Evolutionary conservation across 2,113 vertebrate species (phyloP).

Genomic region (Ibidorhyncha struthersii): DNA sequence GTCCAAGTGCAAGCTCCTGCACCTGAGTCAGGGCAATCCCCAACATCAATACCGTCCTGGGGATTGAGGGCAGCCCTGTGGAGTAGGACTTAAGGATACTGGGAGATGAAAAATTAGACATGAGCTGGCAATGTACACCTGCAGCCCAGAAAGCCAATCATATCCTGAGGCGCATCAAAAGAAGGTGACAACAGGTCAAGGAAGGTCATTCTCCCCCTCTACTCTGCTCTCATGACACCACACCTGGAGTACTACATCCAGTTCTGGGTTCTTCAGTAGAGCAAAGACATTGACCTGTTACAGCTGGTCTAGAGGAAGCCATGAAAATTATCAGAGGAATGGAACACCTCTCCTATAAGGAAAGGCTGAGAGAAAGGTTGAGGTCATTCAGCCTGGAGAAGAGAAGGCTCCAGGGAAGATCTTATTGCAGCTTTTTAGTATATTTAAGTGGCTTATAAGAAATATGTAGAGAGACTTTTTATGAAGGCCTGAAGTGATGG

Average conservation of each 20-base stretch:
- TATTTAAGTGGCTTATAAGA: background rate
- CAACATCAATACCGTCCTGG: background rate
- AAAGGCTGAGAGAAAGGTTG: background rate
- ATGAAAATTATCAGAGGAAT: fast-evolving
- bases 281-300: background rate
- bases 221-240: too few species aligned
- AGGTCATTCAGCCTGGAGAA: background rate
- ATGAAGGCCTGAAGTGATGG: background rate
- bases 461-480: background rate
- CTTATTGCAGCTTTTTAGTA: background rate
- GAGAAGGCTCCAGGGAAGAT: background rate
- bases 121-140: background rate
- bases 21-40: background rate
- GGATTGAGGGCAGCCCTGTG: background rate
- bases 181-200: background rate
- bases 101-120: background rate
- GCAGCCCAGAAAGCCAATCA: background rate
- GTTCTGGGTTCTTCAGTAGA: background rate
- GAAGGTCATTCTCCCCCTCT: background rate
- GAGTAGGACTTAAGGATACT: background rate
- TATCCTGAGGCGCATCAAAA: background rate
- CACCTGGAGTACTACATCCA: background rate
- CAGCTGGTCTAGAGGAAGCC: background rate
- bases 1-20: background rate
- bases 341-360: background rate